phyloP scores from a whole-genome alignment of 37 sponge, comb jelly and placozoan genomes.

The Halisarca cf. caerulea region DNA sequence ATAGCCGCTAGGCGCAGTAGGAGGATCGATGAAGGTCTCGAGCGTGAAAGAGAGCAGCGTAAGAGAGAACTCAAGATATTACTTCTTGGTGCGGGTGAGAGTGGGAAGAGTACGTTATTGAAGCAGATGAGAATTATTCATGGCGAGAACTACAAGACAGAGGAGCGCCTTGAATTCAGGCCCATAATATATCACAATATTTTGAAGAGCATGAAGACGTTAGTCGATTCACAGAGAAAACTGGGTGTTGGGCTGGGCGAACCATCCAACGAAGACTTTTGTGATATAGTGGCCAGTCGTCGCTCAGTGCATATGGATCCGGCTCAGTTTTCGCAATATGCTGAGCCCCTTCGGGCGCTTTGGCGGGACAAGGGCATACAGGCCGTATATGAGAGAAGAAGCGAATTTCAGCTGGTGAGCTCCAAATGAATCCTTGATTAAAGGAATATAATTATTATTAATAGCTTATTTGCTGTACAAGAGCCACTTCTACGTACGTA shows the following conservation, averaged over 20 bases:
- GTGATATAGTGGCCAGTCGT: constrained; percentile 41
- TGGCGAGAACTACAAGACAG: constrained; percentile 80
- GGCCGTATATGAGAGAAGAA: constrained; percentile 62
- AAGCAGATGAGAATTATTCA: constrained; percentile 99
- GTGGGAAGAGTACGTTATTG: constrained; percentile 97
- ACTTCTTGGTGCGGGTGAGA: constrained; percentile 95
- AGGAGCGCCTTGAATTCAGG: constrained; percentile 72
- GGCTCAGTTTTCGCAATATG: constrained; percentile 71
- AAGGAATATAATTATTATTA: neutral
- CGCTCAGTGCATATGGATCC: constrained; percentile 51
- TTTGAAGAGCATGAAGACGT: constrained; percentile 77
- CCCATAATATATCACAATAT: constrained; percentile 85
- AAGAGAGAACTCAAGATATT: constrained; percentile 86
- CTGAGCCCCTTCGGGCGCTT: constrained; percentile 59
- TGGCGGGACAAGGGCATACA: constrained; percentile 88
- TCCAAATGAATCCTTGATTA: neutral
- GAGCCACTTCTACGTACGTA: neutral
- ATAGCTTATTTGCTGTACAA: neutral
- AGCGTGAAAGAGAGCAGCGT: constrained; percentile 47
- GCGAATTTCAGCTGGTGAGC: constrained; percentile 89
- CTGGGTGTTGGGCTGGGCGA: constrained; percentile 67
- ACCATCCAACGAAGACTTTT: constrained; percentile 55
- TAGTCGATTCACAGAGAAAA: constrained; percentile 66
- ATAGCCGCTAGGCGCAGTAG: constrained; percentile 67
- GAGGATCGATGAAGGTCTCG: constrained; percentile 78